These are phyloP conservation scores for Pipistrellus nathusii DNA, from an alignment of 2,797 vertebrate genomes.

Conservation along the genomic window DNA sequence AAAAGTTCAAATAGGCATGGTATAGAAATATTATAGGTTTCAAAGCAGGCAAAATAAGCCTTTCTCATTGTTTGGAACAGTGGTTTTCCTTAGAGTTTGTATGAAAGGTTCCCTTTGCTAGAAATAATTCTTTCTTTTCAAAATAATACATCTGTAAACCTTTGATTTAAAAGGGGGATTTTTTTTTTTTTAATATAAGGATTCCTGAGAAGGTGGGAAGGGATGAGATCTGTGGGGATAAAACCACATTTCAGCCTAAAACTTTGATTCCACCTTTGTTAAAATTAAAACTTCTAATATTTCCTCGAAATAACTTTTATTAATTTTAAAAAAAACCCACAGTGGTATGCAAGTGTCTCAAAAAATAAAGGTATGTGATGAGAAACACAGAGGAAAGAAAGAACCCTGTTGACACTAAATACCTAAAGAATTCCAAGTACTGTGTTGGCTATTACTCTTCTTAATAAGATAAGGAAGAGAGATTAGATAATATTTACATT, in stretches of 20 bases:
- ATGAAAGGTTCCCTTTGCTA: background rate
- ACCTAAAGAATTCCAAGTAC: slow-evolving; percentile 24
- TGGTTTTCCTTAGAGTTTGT: background rate
- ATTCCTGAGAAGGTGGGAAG: too few relatives aligned
- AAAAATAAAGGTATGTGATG: slow-evolving; percentile 39
- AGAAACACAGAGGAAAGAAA: background rate
- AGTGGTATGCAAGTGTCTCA: slow-evolving; percentile 22
- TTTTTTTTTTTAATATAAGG: too few relatives aligned
- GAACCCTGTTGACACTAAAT: background rate
- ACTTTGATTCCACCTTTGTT: background rate
- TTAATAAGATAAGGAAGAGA: background rate
- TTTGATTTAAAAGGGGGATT: background rate
- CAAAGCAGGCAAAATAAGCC: slow-evolving; percentile 11
- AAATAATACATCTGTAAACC: background rate
- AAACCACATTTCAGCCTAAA: background rate
- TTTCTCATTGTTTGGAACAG: background rate
- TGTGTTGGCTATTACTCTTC: background rate
- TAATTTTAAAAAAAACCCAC: slow-evolving; percentile 12
- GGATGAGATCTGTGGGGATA: background rate
- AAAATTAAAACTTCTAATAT: slow-evolving; percentile 1
- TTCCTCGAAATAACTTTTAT: slow-evolving; percentile 27
- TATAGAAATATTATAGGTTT: background rate
- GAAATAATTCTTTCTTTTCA: background rate
- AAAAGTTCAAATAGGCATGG: background rate
- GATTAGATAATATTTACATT: slow-evolving; percentile 43